These are phyloP conservation scores for Arnoldichthys spilopterus DNA, from an alignment of 2,797 vertebrate species.

Conservation along the genomic window DNA sequence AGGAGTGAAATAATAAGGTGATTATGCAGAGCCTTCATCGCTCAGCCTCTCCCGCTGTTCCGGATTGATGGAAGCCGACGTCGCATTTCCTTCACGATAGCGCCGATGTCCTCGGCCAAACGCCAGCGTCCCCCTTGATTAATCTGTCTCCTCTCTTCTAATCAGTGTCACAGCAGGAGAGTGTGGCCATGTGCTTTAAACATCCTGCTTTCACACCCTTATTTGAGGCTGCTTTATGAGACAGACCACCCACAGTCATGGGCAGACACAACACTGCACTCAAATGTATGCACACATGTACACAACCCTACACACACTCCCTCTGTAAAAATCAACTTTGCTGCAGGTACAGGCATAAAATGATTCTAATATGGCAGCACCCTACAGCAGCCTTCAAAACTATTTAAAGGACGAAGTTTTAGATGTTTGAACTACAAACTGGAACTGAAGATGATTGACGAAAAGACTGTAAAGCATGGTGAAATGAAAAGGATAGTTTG, in stretches of 20 bases:
- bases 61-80: conserved; percentile 73
- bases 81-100: conserved; percentile 77
- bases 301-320: conserved; percentile 9
- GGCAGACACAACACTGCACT: conserved; percentile 12
- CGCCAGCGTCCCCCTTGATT: conserved; percentile 70
- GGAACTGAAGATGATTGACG: no score
- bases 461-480: no score
- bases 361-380: background rate
- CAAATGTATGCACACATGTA: background rate
- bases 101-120: conserved; percentile 70
- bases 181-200: conserved; percentile 53
- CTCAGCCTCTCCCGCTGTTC: conserved; percentile 49
- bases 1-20: conserved; percentile 76
- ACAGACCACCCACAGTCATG: conserved; percentile 25
- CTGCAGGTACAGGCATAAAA: background rate
- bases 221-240: conserved; percentile 49
- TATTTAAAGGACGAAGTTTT: no score
- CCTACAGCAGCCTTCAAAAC: no score
- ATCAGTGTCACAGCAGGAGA: conserved; percentile 74
- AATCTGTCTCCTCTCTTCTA: conserved; percentile 79
- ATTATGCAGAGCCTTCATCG: conserved; percentile 70
- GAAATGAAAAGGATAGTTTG: no score
- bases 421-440: no score
- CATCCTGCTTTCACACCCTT: conserved; percentile 45
- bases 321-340: background rate